Percentiles rank a stretch among this genome's conserved stretches.
Conservation (phyloP, 1,140 invertebrate species). For the Brachystomella parvula region DNA sequence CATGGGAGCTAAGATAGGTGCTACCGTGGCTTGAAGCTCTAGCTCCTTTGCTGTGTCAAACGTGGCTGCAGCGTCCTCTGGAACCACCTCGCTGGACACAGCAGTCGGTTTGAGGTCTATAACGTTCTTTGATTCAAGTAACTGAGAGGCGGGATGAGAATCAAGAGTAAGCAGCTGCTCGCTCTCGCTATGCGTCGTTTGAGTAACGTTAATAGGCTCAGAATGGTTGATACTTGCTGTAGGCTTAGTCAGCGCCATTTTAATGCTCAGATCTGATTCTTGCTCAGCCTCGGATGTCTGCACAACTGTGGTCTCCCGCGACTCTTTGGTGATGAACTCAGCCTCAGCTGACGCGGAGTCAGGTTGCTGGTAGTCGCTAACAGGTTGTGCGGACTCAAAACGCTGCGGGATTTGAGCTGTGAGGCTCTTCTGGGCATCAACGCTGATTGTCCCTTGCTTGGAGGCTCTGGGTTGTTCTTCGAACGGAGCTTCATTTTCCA, state of each 20-base stretch:
- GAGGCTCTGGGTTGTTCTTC: background rate
- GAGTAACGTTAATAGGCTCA: background rate
- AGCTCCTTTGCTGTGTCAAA: background rate
- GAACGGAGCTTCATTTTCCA: background rate
- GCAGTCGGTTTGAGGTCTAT: background rate
- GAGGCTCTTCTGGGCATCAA: background rate
- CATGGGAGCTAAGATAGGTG: background rate
- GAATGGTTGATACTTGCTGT: background rate
- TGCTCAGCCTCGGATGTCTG: background rate
- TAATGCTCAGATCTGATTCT: background rate
- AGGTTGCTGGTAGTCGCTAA: background rate
- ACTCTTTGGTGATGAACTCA: background rate
- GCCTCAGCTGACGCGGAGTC: background rate
- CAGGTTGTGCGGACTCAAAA: background rate
- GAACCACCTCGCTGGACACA: background rate
- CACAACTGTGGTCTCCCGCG: background rate
- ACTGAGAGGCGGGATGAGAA: background rate
- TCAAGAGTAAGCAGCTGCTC: too few species aligned
- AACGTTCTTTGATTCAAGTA: background rate
- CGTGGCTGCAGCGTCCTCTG: background rate
- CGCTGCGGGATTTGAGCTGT: background rate
- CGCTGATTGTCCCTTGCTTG: background rate
- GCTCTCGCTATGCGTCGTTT: background rate
- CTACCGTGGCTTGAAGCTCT: background rate
- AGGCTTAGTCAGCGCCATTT: background rate